A percentile compares a stretch with the other conserved stretches of the same genome.
Conservation (phyloP, 2,797 vertebrate species). For the Tarsius wallacei region DNA sequence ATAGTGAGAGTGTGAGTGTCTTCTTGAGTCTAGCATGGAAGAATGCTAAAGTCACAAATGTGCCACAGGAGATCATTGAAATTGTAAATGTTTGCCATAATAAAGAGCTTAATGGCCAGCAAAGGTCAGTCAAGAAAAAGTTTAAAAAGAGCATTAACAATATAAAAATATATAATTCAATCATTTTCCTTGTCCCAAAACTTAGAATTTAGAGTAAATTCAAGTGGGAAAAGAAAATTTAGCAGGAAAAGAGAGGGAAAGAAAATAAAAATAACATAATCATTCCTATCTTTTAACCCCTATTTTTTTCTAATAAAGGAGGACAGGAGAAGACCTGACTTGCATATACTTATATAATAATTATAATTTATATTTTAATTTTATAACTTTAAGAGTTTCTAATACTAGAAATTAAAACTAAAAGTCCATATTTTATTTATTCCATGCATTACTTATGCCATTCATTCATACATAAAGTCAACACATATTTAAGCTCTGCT, state of each 20-base stretch:
- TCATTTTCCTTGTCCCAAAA: background rate
- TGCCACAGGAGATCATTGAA: background rate
- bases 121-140: background rate
- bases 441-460: background rate
- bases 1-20: background rate
- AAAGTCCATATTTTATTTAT: background rate
- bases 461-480: background rate
- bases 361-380: background rate
- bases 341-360: background rate
- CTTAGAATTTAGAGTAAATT: background rate
- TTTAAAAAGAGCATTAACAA: background rate
- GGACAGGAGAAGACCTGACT: background rate
- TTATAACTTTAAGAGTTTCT: background rate
- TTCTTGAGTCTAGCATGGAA: background rate
- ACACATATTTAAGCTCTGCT: background rate
- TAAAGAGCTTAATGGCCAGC: background rate
- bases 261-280: background rate
- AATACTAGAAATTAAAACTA: background rate
- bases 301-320: background rate
- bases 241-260: background rate
- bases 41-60: background rate
- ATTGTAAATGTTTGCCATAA: background rate
- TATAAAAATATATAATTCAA: background rate
- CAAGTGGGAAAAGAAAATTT: background rate
- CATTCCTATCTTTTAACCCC: background rate